phyloP scores from a whole-genome alignment of 1,140 invertebrate genomes.

The Caenorhabditis elegans region DNA sequence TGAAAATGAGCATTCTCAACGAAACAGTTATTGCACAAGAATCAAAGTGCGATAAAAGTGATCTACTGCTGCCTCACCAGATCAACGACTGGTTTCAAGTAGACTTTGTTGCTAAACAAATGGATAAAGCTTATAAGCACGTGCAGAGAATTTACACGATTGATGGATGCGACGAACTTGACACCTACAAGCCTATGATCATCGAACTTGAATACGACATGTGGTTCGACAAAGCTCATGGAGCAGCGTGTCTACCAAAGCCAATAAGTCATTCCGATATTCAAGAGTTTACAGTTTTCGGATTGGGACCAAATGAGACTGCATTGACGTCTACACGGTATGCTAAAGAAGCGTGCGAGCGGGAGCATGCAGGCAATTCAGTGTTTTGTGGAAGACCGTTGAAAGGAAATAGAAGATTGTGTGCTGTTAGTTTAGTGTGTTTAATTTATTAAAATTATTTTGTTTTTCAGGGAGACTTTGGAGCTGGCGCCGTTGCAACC shows the following conservation, averaged over 20 bases:
- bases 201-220: neutral
- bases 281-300: neutral
- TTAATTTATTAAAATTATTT: neutral
- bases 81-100: neutral
- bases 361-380: neutral
- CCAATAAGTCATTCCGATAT: neutral
- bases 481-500: neutral
- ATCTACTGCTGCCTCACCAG: neutral
- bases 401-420: neutral
- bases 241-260: neutral
- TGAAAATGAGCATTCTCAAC: neutral
- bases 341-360: neutral
- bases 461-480: neutral
- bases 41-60: neutral
- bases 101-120: neutral
- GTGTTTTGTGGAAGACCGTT: neutral
- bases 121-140: too few relatives aligned
- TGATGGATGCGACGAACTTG: neutral
- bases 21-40: neutral
- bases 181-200: constrained; percentile 20
- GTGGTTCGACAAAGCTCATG: neutral
- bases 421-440: neutral
- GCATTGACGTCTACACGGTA: neutral
- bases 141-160: neutral
- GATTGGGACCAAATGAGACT: neutral